Evolutionary conservation across 2,797 vertebrate genomes (phyloP), one percentile per base, ranked within the genome.

Genomic region (Stomatorhinus walkeri): DNA sequence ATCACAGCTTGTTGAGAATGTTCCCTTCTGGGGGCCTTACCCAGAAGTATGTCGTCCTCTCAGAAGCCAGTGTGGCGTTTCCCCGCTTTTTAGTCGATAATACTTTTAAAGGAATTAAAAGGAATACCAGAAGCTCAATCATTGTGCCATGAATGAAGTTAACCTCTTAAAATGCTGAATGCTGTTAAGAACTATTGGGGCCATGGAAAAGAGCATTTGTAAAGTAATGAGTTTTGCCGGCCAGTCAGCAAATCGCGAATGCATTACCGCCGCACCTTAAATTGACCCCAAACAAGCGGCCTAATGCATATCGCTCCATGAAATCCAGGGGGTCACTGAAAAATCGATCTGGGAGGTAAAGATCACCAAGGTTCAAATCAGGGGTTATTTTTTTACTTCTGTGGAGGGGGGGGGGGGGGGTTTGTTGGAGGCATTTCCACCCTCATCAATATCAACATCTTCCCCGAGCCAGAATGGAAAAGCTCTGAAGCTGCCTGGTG

Each of bases 201-300:
- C 92, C 88, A 2, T 91, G 88, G 89, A 93, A 93, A 94, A 92
- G 90, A 92, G 91, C 86, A 85, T 91, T 91, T 59, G 91, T 91
- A 92, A 93, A 93, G 93, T 93, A 95, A 95, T 94, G 91, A 92
- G 92, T 93, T 94, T 92, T 93, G 90, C 89, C 89, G 92, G 89
- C 91, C 90, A 93, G 95, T 96, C 95, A 95, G 95, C 95, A 95
- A 91, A 94, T 94, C 92, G 92, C 64, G 89, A 96, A 95, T 95
- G 93, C 94, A 94, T 94, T 93, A 94, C 95, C 93, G 92, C 92
- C 94, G 94, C 94, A 95, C 94, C 94, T 95, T 95, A 94, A 92
- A 96, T 95, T 95, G 95, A 95, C 95, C 94, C 32, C 93, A 95
- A 95, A 95, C 94, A 95, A 95, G 94, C 94, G 94, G 7, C 94